Base-by-base conservation (phyloP, 1,140 invertebrate species). In the Scaptodrosophila lebanonensis region DNA sequence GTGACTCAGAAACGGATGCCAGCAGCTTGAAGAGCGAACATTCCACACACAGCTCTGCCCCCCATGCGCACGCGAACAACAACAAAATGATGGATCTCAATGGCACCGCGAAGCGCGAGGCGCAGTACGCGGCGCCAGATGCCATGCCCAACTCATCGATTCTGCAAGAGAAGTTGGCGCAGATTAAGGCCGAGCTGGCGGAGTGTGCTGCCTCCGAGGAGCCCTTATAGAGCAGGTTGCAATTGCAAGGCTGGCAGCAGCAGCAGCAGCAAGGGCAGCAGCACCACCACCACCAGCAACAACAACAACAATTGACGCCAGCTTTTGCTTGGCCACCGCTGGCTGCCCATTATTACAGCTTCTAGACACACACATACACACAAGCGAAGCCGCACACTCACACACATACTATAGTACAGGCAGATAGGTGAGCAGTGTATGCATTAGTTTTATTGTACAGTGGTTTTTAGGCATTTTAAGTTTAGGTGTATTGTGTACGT, bases 71-170 rank as follows among this genome's bases (percentile, higher is more conserved):
- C 25, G 22, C 9, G 32, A 15, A 13, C n/a, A 59, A 47, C 62
- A 70, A 66, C 69, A 79, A 79, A 83, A 63, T 70, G 44, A 82
- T 82, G 66, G 83, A 84, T 83, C 66, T 84, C 61, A 84, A 84
- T 79, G 83, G 77, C 42, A 59, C 59, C 67, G 63, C 69, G 36
- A 66, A 79, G 35, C 66, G 58, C 40, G 67, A 77, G 33, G 33
- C 59, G 32, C 64, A 65, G 20, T 38, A 38, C 38, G 43, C 18
- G 11, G 12, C 56, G 30, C 30, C 13, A 20, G 42, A 32, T 9
- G 16, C 2, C 44, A 32, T 39, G 43, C 32, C 22, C 40, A 53
- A n/a, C 18, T 18, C 32, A 12, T 82, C 79, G 27, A 86, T 85
- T 51, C 33, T 86, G 45, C 84, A 86, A 27, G 83, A 85, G 50